Evolutionary conservation across 53 echinoderm and acorn worm species (phyloP).

Genomic region (Temnopleurus reevesii): DNA sequence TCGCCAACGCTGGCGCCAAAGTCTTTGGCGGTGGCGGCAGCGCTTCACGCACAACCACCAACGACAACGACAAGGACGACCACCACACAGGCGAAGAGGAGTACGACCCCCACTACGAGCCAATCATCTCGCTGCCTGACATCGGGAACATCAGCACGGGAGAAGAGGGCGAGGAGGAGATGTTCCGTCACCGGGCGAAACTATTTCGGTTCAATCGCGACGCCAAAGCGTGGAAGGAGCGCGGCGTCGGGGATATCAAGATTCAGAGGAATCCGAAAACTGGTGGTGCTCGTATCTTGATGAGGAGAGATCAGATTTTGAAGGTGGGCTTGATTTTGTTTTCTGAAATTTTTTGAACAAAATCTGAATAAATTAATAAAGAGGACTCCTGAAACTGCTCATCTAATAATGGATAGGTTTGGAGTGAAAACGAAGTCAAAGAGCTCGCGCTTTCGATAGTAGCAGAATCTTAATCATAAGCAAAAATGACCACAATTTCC

Average conservation of each 20-base stretch:
- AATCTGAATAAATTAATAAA: too few species aligned
- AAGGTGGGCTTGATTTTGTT: too few species aligned
- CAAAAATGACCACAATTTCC: too few species aligned
- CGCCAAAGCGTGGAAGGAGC: constrained; percentile 83
- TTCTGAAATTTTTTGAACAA: too few species aligned
- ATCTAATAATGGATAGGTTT: too few species aligned
- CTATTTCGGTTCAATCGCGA: constrained; percentile 76
- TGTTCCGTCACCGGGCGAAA: constrained; percentile 79
- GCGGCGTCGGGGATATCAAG: constrained; percentile 91
- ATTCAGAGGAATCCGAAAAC: constrained; percentile 70
- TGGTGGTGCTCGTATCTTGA: constrained; percentile 66
- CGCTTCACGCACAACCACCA: not conserved
- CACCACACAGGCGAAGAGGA: constrained; percentile 47
- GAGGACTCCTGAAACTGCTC: too few species aligned
- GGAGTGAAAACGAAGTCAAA: too few species aligned
- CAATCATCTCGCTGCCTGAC: constrained; percentile 86
- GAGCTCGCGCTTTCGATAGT: too few species aligned
- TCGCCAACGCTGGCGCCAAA: constrained; percentile 79
- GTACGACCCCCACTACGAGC: constrained; percentile 93
- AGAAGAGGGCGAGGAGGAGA: constrained; percentile 86
- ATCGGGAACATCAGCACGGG: constrained; percentile 76
- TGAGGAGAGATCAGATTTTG: constrained; percentile 81
- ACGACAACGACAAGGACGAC: constrained; percentile 38
- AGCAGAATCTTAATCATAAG: too few species aligned
- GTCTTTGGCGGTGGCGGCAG: constrained; percentile 61